Base-by-base conservation (phyloP, 2,888 invertebrate genomes). In the Dioctria linearis region DNA sequence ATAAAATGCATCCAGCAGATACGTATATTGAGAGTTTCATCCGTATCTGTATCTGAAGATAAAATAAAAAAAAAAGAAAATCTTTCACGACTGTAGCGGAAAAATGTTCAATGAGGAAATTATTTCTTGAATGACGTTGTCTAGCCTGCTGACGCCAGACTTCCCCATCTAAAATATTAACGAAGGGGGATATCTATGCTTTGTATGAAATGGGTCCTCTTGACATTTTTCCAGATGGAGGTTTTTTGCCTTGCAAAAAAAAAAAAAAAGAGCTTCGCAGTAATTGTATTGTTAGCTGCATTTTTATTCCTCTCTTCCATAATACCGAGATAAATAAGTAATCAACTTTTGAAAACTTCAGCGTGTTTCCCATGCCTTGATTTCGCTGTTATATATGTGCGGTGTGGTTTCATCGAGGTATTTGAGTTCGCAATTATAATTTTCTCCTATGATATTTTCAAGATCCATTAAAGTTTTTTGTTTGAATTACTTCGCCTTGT, bases 91-190 rank as follows among this genome's bases (percentile, higher is more conserved):
- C 51, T 51, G 49, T 51, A 46, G 69, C 40, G 51, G 69, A 69
- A 69, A 67, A 69, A 39, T 75, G 73, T 75, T 59, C 73, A 75
- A 59, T 59, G 73, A 75, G 73, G 59, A 59, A 75, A 75, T 75
- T 75, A 75, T 75, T 42, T 75, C 73, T 59, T 75, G 73, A 75
- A 75, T 59, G 73, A 75, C 73, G 59, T 59, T 75, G 73, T 75
- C 73, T 75, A 75, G 73, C 73, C 73, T 75, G 57, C 73, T 75
- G 73, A 75, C 73, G 73, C 73, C 73, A 75, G 73, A 75, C 73
- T 59, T 39, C 43, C 66, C 65, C 71, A 40, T 42, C 59, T 75
- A 59, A 57, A 75, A 75, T 57, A 75, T 75, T 75, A 75, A 75
- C 73, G 42, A 73, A 40, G 57, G 25, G 57, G 71, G 40, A 73